phyloP scores from a whole-genome alignment of 2,888 invertebrate species.

The Heteromurus nitidus region DNA sequence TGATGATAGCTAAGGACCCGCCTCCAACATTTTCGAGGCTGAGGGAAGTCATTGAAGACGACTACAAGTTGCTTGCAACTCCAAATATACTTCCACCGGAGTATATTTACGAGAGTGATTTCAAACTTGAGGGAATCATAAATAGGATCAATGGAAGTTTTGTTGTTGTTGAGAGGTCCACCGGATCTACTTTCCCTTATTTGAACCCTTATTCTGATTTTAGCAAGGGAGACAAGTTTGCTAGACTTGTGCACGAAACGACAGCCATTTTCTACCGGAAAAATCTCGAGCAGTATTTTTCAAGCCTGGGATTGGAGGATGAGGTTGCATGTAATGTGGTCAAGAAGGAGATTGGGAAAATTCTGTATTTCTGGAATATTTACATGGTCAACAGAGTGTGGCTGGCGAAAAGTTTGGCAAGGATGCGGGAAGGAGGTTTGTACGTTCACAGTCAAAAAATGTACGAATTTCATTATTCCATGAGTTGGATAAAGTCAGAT shows the following conservation, averaged over 20 bases:
- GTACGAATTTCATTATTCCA: too few species aligned
- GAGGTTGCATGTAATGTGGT: neutral
- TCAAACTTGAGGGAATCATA: neutral
- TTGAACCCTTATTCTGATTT: neutral
- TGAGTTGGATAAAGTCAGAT: too few species aligned
- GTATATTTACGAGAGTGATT: neutral
- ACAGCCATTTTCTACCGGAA: neutral
- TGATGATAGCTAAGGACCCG: too few species aligned
- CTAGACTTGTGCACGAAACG: neutral
- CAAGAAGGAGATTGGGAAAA: neutral
- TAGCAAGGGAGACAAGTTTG: neutral
- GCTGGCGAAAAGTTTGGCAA: neutral
- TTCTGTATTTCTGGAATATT: conserved; percentile 10
- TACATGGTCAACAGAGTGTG: conserved; percentile 30
- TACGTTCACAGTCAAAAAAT: neutral
- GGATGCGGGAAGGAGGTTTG: conserved; percentile 16
- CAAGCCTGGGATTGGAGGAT: neutral
- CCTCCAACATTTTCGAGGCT: too few species aligned
- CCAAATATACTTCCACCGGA: neutral
- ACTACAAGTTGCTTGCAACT: neutral
- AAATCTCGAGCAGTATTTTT: neutral
- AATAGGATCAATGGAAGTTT: neutral
- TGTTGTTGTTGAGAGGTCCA: neutral
- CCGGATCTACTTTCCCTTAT: neutral
- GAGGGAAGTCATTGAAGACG: neutral